A percentile compares a stretch with the other conserved stretches of the same genome.
Evolutionary conservation across 2,888 invertebrate genomes (phyloP).

Genomic region (Carterocephalus palaemon): DNA sequence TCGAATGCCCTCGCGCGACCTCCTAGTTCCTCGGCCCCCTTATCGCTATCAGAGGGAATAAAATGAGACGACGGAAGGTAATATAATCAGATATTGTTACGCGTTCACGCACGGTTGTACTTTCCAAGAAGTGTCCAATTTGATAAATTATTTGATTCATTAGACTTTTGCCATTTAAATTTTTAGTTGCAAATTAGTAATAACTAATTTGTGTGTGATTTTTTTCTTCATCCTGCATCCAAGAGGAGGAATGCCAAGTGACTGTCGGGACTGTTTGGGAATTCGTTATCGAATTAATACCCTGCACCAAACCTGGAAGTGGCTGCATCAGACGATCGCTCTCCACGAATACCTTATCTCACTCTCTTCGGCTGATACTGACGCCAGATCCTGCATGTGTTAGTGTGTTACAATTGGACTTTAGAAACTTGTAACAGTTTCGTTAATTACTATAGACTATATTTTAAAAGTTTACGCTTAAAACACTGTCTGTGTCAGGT

Average conservation of each 20-base stretch:
- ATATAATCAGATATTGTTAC: constrained; percentile 58
- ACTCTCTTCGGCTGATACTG: constrained; percentile 86
- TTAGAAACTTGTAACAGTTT: constrained; percentile 45
- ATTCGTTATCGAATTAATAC: constrained; percentile 92
- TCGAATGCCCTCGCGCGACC: constrained; percentile 75
- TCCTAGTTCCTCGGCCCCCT: constrained; percentile 65
- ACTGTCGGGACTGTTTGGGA: constrained; percentile 90
- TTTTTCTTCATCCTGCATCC: constrained; percentile 70
- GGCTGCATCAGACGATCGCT: constrained; percentile 93
- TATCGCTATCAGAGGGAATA: constrained; percentile 70
- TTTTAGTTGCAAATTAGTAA: constrained; percentile 35
- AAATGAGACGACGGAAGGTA: constrained; percentile 67
- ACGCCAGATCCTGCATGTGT: constrained; percentile 60
- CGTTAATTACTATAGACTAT: constrained; percentile 38
- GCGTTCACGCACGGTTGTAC: constrained; percentile 43
- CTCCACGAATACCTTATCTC: constrained; percentile 92
- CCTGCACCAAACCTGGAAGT: constrained; percentile 96
- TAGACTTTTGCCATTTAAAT: constrained; percentile 31
- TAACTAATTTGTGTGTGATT: constrained; percentile 59
- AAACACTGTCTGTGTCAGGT: constrained; percentile 49
- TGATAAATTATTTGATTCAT: constrained; percentile 27
- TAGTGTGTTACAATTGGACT: constrained; percentile 48
- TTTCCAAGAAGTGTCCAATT: constrained; percentile 26
- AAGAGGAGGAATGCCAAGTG: constrained; percentile 82
- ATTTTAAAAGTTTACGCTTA: constrained; percentile 55